Evolutionary conservation across 2,888 invertebrate species (phyloP).

Genomic region (Napeogenes sylphis): DNA sequence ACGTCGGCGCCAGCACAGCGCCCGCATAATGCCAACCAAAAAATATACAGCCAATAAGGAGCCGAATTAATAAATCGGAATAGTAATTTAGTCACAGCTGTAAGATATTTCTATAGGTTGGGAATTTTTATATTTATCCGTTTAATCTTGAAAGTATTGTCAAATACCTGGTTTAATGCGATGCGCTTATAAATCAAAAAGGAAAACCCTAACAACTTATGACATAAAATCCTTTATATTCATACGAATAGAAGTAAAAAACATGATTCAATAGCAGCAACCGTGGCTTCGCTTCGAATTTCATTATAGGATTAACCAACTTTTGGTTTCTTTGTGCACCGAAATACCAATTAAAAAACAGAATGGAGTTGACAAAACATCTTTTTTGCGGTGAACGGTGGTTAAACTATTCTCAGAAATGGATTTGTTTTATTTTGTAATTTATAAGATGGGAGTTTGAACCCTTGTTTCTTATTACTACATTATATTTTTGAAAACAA

Average conservation of each 20-base stretch:
- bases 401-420: slow-evolving; percentile 37
- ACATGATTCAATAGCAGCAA: slow-evolving; percentile 40
- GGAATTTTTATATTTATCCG: slow-evolving; percentile 5
- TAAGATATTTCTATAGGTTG: slow-evolving; percentile 5
- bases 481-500: no score
- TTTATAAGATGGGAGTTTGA: neutral
- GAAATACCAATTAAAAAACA: slow-evolving; percentile 65
- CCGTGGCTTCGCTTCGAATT: slow-evolving; percentile 53
- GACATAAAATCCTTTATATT: slow-evolving; percentile 73
- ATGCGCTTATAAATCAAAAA: slow-evolving; percentile 44
- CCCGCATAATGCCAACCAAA: slow-evolving; percentile 37
- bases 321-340: slow-evolving; percentile 56
- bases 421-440: slow-evolving; percentile 20
- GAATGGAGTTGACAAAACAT: slow-evolving; percentile 62
- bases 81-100: slow-evolving; percentile 11
- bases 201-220: slow-evolving; percentile 61
- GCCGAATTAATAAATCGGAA: slow-evolving; percentile 13
- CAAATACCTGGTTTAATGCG: slow-evolving; percentile 33
- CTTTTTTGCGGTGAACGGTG: slow-evolving; percentile 33
- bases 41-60: slow-evolving; percentile 24
- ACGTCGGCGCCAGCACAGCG: slow-evolving; percentile 55
- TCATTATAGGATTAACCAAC: slow-evolving; percentile 64
- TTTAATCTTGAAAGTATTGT: slow-evolving; percentile 15
- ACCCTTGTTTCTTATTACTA: no score
- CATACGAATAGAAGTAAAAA: slow-evolving; percentile 53